Evolutionary conservation across 2,888 invertebrate species (phyloP).

Genomic region (Leptopilina syphax): DNA sequence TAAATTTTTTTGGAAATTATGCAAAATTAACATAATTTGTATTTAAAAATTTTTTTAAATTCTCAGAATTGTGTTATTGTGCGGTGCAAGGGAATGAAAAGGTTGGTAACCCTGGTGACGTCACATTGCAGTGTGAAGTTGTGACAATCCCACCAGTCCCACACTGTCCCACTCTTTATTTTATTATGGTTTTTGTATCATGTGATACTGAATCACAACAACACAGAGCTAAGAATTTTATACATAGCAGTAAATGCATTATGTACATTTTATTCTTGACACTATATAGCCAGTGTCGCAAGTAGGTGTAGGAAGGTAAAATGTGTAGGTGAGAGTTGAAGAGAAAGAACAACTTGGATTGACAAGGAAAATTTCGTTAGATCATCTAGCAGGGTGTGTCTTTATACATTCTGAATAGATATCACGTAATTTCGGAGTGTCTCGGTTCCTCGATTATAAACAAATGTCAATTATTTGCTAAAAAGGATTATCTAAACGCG

Average conservation of each 20-base stretch:
- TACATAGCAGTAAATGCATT: background rate
- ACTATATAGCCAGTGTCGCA: background rate
- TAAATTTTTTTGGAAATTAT: no score
- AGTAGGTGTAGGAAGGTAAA: slow-evolving; percentile 27
- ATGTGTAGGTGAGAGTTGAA: slow-evolving; percentile 15
- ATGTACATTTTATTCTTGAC: background rate
- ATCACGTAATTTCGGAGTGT: slow-evolving; percentile 36
- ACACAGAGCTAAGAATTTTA: background rate
- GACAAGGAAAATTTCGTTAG: slow-evolving; percentile 39
- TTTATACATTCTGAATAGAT: slow-evolving; percentile 40
- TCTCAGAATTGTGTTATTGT: no score
- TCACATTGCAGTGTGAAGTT: no score
- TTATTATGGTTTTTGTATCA: slow-evolving; percentile 8
- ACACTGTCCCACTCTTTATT: background rate
- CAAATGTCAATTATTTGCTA: slow-evolving; percentile 39
- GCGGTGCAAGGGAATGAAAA: no score
- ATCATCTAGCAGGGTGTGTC: slow-evolving; percentile 41
- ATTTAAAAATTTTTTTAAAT: no score
- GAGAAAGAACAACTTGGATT: slow-evolving; percentile 34
- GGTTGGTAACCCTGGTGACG: no score
- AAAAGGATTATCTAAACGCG: slow-evolving; percentile 53
- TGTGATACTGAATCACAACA: slow-evolving; percentile 14
- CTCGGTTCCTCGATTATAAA: slow-evolving; percentile 29
- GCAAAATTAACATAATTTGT: no score
- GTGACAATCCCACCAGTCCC: background rate